Base-by-base conservation (phyloP, 2,888 invertebrate genomes). In the Chymomyza amoena region DNA sequence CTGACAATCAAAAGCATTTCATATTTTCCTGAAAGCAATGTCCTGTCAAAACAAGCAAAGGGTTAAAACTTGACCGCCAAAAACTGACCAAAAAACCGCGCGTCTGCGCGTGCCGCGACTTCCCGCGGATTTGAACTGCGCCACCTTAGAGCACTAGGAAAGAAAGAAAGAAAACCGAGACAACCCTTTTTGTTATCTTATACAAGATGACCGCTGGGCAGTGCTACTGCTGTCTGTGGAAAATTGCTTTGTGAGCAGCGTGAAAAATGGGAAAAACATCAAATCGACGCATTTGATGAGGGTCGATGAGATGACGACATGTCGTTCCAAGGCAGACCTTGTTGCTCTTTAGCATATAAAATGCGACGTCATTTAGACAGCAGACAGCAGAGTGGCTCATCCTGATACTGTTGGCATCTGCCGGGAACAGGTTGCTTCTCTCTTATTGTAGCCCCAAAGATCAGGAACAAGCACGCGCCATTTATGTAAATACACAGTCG, bases 281-380 rank as follows among this genome's bases (percentile, higher is more conserved):
- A 78, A 86, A 87, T 85, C 86, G 83, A 85, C 69, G 73, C 70
- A 59, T 78, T 80, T 83, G 83, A 83, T 66, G 86, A 83, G 83
- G 88, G 83, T 83, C 83, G 84, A 82, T 72, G 20, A 54, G 54
- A 54, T 54, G 54, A n/a, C 54, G 20, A 54, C 18, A 54, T 54
- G 51, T 51, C 16, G 16, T 15, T 7, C 16, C 9, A 18, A 18
- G 32, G 18, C 2, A 54, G 20, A 54, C 10, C 15, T 10, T 13
- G 39, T 15, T 13, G 39, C 13, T 45, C 13, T 45, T 45, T 45
- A 45, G 39, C 39, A 45, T 45, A 45, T 45, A 45, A 45, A 45
- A 13, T 13, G 39, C 39, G 39, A 13, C 39, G 39, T 45, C 39
- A 45, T 45, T 5, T 45, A 13, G 39, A 45, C 6, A 45, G 39